Evolutionary conservation across 2,888 invertebrate species (phyloP), one percentile per base, ranked within the genome.

Genomic region (Xylophagus ater): DNA sequence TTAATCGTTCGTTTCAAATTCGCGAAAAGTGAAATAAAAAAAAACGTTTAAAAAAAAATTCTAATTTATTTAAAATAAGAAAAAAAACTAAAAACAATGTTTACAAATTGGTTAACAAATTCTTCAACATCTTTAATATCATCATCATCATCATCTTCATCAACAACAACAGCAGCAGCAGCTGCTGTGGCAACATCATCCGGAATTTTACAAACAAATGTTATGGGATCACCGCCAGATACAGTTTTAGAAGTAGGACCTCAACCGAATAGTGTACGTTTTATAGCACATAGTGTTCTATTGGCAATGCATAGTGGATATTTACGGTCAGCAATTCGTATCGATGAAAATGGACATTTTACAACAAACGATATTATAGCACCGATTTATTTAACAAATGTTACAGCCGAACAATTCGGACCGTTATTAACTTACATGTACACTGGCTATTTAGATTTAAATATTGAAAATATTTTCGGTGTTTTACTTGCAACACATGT

Each of bases 361-460:
- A 29, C 37, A 26, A 37, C 32, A 8, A 17, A 25, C 37, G 14
- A 40, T 25, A 17, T 35, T 12, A n/a, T n/a, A n/a, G 18, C 39
- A 8, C 62, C 67, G 20, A 62, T 74, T 19, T 64, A 64, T 42
- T 62, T 74, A 29, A 68, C 71, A 40, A 74, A 73, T 55, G 67
- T 74, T 4, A 72, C 71, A 42, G 65, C 72, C 2, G 72, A 74
- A 51, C 71, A 73, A 44, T 81, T 81, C 57, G 76, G 77, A 1
- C 75, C 77, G 1, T 61, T 82, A 4, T 61, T 82, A 23, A 76
- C 77, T 15, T 81, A 78, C 65, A 81, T 82, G 78, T 81, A 81
- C 60, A 80, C 81, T 5, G 81, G 81, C 15, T 76, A 73, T 48
- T 60, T 82, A 51, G 78, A 80, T 53, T 65, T 81, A 18, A 79